These are phyloP conservation scores for Colius striatus DNA, from an alignment of 2,113 vertebrate genomes.

Conservation along the genomic window DNA sequence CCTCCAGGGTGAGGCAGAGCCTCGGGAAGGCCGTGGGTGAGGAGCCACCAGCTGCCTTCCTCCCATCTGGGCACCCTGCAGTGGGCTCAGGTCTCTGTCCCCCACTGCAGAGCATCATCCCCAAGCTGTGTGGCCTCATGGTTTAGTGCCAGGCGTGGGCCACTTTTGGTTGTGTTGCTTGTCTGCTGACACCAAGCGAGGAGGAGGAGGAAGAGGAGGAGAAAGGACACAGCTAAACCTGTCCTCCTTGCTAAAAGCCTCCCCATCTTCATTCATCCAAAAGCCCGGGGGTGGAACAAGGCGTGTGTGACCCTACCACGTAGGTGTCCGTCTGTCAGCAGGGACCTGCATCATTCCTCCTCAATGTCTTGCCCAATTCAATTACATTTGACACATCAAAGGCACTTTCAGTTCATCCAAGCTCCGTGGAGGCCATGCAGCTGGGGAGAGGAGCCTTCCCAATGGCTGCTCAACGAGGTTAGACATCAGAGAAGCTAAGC, in stretches of 20 bases:
- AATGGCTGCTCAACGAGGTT: accelerated
- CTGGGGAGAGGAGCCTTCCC: neutral
- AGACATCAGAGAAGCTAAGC: neutral
- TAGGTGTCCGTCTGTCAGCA: slow-evolving; percentile 22
- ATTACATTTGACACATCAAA: neutral
- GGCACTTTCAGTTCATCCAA: neutral
- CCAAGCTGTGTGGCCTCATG: accelerated
- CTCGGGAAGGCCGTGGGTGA: accelerated
- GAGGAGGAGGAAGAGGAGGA: neutral
- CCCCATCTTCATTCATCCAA: neutral
- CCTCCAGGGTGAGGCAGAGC: neutral
- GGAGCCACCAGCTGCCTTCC: slow-evolving; percentile 4
- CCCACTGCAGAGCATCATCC: neutral
- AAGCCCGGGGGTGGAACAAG: neutral
- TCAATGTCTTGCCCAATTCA: neutral
- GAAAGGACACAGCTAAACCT: neutral
- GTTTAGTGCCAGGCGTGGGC: accelerated
- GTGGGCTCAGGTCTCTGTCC: neutral
- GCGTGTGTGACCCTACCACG: neutral
- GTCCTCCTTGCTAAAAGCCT: neutral
- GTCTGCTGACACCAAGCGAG: accelerated
- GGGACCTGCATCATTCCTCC: neutral
- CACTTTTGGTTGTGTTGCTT: neutral
- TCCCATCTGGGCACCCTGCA: neutral
- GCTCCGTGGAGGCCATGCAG: neutral